Evolutionary conservation across 2,888 invertebrate genomes (phyloP).

Genomic region (Tortricodes alternella): DNA sequence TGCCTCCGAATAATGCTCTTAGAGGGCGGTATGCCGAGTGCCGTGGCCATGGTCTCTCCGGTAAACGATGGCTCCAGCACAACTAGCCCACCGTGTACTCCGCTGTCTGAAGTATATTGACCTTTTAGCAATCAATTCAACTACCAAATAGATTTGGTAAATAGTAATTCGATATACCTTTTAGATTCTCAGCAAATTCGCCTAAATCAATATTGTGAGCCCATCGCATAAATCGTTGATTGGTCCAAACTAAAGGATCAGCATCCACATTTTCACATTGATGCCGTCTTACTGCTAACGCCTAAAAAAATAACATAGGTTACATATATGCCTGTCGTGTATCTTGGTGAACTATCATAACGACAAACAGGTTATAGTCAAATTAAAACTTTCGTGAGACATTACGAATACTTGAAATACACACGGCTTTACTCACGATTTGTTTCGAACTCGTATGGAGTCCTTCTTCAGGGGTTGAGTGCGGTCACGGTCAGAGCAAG

Average conservation of each 20-base stretch:
- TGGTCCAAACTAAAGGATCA: conserved; percentile 98
- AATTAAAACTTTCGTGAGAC: no score
- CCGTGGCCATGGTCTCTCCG: conserved; percentile 96
- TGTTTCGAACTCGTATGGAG: no score
- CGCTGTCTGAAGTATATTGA: conserved; percentile 87
- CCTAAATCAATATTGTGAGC: conserved; percentile 95
- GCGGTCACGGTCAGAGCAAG: no score
- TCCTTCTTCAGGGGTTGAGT: no score
- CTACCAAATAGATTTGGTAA: neutral
- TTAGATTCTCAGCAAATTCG: conserved; percentile 96
- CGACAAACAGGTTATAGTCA: no score
- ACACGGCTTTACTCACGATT: no score
- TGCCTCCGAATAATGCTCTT: conserved; percentile 97
- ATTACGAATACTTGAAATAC: no score
- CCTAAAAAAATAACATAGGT: conserved; percentile 84
- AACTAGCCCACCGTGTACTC: conserved; percentile 96
- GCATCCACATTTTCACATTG: conserved; percentile 94
- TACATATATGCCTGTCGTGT: no score
- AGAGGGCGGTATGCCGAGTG: conserved; percentile 94
- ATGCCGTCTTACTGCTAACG: conserved; percentile 92
- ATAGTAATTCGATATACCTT: conserved; percentile 82
- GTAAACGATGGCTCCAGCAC: conserved; percentile 97
- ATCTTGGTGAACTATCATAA: no score
- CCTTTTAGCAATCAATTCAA: neutral
- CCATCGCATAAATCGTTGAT: conserved; percentile 97